Percentiles rank a stretch among this genome's conserved stretches.
These are phyloP conservation scores for Chromoteleia sp. DNA, from an alignment of 2,888 invertebrate genomes.

Conservation along the genomic window DNA sequence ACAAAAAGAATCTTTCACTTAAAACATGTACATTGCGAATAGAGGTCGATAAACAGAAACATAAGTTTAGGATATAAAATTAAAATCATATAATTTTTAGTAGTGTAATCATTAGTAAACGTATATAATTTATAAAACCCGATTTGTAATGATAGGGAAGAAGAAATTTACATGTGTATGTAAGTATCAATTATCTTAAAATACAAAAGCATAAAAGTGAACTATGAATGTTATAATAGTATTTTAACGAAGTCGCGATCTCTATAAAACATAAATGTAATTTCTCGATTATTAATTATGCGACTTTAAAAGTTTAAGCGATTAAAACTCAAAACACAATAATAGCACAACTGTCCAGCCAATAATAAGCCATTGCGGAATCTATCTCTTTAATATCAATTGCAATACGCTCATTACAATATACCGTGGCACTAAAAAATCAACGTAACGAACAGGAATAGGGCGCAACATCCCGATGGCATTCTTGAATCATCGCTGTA, in stretches of 20 bases:
- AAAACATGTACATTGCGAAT: background rate
- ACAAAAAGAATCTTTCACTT: background rate
- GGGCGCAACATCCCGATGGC: slow-evolving; percentile 6
- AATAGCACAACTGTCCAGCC: too few relatives aligned
- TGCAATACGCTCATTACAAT: background rate
- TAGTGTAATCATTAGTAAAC: background rate
- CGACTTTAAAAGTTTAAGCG: too few relatives aligned
- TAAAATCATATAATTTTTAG: background rate
- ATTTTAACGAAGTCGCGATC: too few relatives aligned
- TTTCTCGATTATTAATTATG: too few relatives aligned
- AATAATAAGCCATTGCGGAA: too few relatives aligned
- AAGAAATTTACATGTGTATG: background rate
- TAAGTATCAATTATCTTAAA: too few relatives aligned
- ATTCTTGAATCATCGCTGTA: slow-evolving; percentile 20
- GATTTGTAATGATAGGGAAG: background rate
- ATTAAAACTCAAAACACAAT: too few relatives aligned
- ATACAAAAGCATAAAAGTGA: too few relatives aligned
- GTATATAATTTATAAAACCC: background rate
- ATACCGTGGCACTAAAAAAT: background rate
- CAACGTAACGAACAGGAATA: slow-evolving; percentile 16
- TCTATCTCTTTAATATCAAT: background rate
- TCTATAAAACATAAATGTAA: too few relatives aligned
- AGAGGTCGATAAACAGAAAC: background rate
- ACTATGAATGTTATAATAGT: too few relatives aligned
- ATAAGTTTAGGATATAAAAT: background rate